Conservation (phyloP, 2,113 vertebrate species). For the Centrocercus urophasianus region DNA sequence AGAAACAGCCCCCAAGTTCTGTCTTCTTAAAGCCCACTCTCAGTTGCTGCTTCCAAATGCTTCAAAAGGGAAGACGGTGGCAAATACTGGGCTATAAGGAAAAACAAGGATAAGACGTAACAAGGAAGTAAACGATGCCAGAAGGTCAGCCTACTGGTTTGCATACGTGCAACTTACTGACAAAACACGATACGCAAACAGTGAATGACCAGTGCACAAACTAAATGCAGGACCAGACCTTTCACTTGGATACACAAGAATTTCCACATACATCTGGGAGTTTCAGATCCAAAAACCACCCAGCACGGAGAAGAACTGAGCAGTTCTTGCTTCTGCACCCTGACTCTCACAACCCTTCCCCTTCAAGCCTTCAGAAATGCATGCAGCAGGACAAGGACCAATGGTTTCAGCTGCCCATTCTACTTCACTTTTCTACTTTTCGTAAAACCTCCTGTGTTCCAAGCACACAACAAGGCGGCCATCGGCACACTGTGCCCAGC, state of each 20-base stretch:
- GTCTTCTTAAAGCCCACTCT: not conserved
- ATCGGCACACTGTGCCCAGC: not conserved
- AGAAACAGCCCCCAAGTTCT: not conserved
- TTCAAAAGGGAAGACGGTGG: not conserved
- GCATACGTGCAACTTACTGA: too few relatives aligned
- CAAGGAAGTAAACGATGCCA: not conserved
- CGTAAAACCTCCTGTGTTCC: not conserved
- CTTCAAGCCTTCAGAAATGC: not conserved
- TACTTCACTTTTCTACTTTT: not conserved
- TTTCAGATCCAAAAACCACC: not conserved
- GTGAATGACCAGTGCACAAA: not conserved
- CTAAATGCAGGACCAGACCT: not conserved
- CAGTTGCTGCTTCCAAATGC: not conserved
- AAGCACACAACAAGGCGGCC: not conserved
- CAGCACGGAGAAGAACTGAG: not conserved
- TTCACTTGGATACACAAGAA: not conserved
- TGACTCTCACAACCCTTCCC: not conserved
- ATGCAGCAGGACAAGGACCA: not conserved
- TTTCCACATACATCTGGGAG: not conserved
- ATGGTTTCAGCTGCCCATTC: not conserved
- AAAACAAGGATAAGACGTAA: not conserved
- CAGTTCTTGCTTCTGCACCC: not conserved
- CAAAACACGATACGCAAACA: not conserved
- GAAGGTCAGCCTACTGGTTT: too few relatives aligned
- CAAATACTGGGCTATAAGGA: not conserved